Evolutionary conservation across 2,888 invertebrate genomes (phyloP), one percentile per base, ranked within the genome.

Genomic region (Pheosia tremula): DNA sequence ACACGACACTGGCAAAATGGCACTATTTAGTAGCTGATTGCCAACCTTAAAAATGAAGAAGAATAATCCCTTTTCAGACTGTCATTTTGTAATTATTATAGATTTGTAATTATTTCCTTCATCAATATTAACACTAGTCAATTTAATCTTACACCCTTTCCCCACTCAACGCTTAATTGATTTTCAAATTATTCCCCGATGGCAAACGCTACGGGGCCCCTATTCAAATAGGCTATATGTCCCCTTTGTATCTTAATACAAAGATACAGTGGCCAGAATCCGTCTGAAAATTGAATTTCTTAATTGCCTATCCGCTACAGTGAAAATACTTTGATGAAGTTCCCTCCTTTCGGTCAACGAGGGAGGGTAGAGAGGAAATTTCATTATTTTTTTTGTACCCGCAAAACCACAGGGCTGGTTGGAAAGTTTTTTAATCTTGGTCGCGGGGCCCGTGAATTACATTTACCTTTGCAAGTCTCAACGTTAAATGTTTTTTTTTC

Each of bases 351-450:
- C 80, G 89, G 87, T 85, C 88, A 89, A 83, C 81, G 82, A 7
- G 50, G 79, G 85, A 68, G 64, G 83, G 81, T 79, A 82, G 79
- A 78, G 82, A 71, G 72, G 77, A 88, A 88, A 87, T 88, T 91
- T 88, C 89, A 88, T 90, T 88, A 88, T 85, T 87, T 84, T 87
- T 86, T 82, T 73, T 72, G 72, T 74, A 78, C 79, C 62, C 63
- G 39, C 66, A 39, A 75, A 80, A 78, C 78, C 82, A 78, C 81
- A 76, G 76, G 80, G 78, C 69, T 73, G 79, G 71, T 73, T 54
- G 62, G 41, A 87, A 91, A 91, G 83, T 91, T 91, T 91, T 91
- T 91, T 91, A 91, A 91, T 91, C 89, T 90, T 77, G 67, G 68
- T 63, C 66, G 67, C 81, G 79, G 79, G 80, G 77, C 78, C 65